A percentile compares a stretch with the other conserved stretches of the same genome.
phyloP scores from a whole-genome alignment of 1,140 invertebrate species.

The Conopomorpha cramerella region DNA sequence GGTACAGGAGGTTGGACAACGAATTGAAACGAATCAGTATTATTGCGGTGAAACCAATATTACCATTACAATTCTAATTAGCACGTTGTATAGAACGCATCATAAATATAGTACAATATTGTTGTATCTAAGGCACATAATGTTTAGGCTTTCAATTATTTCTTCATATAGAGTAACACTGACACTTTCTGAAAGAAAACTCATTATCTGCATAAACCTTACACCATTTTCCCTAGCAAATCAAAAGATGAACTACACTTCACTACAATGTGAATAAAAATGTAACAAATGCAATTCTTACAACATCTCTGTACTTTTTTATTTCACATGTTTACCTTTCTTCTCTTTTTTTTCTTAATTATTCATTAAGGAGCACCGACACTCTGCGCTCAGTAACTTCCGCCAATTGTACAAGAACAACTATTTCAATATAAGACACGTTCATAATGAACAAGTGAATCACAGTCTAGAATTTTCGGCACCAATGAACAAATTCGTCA shows the following conservation, averaged over 20 bases:
- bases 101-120: slow-evolving; percentile 58
- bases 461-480: slow-evolving; percentile 59
- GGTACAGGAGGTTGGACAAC: too few relatives aligned
- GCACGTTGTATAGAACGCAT: slow-evolving; percentile 60
- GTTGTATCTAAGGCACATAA: slow-evolving; percentile 61
- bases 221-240: not conserved
- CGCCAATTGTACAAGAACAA: slow-evolving; percentile 53
- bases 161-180: slow-evolving; percentile 50
- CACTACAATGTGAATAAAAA: too few relatives aligned
- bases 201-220: slow-evolving; percentile 18
- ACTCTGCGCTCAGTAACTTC: too few relatives aligned
- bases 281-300: not conserved
- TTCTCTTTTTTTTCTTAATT: too few relatives aligned
- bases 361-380: too few relatives aligned
- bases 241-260: too few relatives aligned
- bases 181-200: slow-evolving; percentile 34
- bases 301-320: not conserved
- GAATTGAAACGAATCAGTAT: too few relatives aligned
- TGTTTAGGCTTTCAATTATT: slow-evolving; percentile 57
- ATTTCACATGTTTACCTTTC: too few relatives aligned
- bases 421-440: slow-evolving; percentile 61
- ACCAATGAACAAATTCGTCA: slow-evolving; percentile 56
- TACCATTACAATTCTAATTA: slow-evolving; percentile 53
- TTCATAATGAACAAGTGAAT: slow-evolving; percentile 57
- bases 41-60: slow-evolving; percentile 45